A percentile compares a stretch with the other conserved stretches of the same genome.
Evolutionary conservation across 2,797 vertebrate genomes (phyloP).

Genomic region (Lutjanus argentimaculatus): DNA sequence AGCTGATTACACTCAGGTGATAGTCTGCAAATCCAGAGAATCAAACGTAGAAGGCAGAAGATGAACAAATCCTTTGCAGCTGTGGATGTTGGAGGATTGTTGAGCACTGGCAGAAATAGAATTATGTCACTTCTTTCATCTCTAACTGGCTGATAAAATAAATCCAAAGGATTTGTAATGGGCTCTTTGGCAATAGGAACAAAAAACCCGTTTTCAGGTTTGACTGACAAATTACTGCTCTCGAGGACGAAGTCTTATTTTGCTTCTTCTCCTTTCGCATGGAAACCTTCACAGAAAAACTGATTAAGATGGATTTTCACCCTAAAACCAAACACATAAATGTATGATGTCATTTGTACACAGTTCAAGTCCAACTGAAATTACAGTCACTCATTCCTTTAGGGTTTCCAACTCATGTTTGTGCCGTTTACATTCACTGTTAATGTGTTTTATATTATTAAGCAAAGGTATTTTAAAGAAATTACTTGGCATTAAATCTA

Average conservation of each 20-base stretch:
- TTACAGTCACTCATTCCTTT: background rate
- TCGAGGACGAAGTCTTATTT: background rate
- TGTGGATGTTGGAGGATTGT: background rate
- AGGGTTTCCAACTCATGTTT: background rate
- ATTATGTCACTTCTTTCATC: background rate
- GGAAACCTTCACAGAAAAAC: constrained; percentile 17
- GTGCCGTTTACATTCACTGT: background rate
- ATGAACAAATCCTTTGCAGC: constrained; percentile 14
- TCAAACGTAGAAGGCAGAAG: too few species aligned
- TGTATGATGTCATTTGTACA: background rate
- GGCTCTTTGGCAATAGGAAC: background rate
- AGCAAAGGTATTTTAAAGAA: background rate
- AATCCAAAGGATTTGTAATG: background rate
- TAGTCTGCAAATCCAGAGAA: too few species aligned
- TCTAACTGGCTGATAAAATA: background rate
- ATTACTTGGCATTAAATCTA: too few species aligned
- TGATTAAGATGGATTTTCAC: constrained; percentile 14
- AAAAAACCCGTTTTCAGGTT: constrained; percentile 8
- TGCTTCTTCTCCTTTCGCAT: background rate
- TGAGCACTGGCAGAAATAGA: background rate
- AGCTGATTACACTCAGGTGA: too few species aligned
- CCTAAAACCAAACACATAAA: background rate
- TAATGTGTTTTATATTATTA: background rate
- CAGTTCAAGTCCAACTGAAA: background rate
- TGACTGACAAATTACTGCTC: constrained; percentile 21